Base-by-base conservation (phyloP, 2,113 vertebrate species). In the Ploceus nigricollis region DNA sequence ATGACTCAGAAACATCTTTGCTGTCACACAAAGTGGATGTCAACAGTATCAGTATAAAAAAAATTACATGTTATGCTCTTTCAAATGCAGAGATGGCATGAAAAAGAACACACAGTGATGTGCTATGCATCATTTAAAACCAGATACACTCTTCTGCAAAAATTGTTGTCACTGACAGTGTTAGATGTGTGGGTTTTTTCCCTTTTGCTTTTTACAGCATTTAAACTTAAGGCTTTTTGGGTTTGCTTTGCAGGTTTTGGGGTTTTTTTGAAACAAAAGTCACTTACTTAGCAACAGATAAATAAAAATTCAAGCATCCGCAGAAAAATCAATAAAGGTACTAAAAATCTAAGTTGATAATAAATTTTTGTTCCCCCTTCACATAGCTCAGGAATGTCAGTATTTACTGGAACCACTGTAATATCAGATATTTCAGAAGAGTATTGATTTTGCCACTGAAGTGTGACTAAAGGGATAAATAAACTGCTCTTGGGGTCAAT, bases 401-500 rank as follows among this genome's bases (percentile, higher is more conserved):
- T 98, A 97, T 98, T 98, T 98, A 98, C 98, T 97, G 97, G 97
- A 98, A 97, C 87, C 63, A 93, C 97, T 94, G 95, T 97, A 98
- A 98, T 97, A 98, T 97, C 98, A 98, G 95, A 97, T 98, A 98
- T 98, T 98, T 98, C 97, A 98, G 97, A 98, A 94, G 93, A 87
- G 90, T 97, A 98, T 98, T 98, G 98, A 98, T 98, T 98, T 98
- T 98, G 94, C 96, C 97, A 98, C 97, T 98, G 97, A 98, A 98
- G 98, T 98, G 98, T 98, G 98, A 98, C 98, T 98, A 98, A 98
- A 98, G 97, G 97, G 98, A 98, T 98, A 98, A 98, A 98, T 98
- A 98, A 98, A 98, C 97, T 98, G 97, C 97, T 98, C 96, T 94
- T 97, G 93, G 95, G 98, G 98, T 98, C 98, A 98, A 98, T 98